Conservation (phyloP, 2,113 vertebrate species). For the Polyodon spathula region DNA sequence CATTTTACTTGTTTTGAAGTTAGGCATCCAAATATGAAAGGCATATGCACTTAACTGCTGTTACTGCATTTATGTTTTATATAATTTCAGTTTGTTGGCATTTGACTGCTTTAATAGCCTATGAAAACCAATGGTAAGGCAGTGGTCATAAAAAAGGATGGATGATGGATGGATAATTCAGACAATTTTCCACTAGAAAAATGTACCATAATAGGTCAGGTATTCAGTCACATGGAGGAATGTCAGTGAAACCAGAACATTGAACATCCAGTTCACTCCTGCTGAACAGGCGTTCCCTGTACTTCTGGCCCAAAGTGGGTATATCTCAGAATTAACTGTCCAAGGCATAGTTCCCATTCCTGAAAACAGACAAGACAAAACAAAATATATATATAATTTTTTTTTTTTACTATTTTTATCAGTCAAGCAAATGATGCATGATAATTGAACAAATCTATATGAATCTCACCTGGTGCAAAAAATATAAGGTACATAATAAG, state of each 20-base stretch:
- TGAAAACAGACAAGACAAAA: constrained; percentile 22
- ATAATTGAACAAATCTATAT: neutral
- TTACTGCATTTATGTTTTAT: too few relatives aligned
- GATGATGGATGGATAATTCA: too few relatives aligned
- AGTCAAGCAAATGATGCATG: neutral
- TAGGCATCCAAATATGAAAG: too few relatives aligned
- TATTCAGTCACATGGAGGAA: constrained; percentile 89
- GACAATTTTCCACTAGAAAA: neutral
- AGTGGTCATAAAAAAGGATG: too few relatives aligned
- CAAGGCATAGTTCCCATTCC: constrained; percentile 98
- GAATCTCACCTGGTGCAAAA: constrained; percentile 80
- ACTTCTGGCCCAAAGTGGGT: constrained; percentile 93
- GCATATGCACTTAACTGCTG: too few relatives aligned
- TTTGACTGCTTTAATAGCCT: too few relatives aligned
- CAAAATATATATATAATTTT: too few relatives aligned
- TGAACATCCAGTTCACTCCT: constrained; percentile 94
- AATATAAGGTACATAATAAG: constrained; percentile 83
- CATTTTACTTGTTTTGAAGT: too few relatives aligned
- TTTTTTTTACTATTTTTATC: constrained; percentile 9
- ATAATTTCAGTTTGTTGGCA: too few relatives aligned
- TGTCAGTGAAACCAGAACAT: constrained; percentile 85
- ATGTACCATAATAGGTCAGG: constrained; percentile 89
- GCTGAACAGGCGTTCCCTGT: constrained; percentile 94
- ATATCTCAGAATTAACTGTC: constrained; percentile 97
- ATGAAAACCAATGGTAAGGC: too few relatives aligned